These are phyloP conservation scores for Catharus fuscescens DNA, from an alignment of 2,113 vertebrate species.

Conservation along the genomic window DNA sequence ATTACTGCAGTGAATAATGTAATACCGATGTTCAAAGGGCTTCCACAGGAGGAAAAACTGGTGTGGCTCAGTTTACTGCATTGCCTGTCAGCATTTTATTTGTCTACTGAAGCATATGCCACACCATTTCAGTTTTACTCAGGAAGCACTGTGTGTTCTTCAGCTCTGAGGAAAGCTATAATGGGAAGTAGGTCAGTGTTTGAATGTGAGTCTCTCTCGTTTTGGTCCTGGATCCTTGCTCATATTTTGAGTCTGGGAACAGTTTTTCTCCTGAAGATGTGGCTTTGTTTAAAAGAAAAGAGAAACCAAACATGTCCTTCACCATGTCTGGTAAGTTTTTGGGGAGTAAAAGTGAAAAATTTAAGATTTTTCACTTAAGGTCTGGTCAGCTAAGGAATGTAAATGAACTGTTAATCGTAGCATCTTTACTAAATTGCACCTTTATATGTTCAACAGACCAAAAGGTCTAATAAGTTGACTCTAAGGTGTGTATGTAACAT, in stretches of 20 bases:
- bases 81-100: conserved; percentile 48
- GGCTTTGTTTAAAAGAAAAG: conserved; percentile 17
- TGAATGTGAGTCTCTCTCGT: neutral
- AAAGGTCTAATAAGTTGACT: neutral
- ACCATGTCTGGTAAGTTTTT: neutral
- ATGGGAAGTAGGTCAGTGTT: conserved; percentile 56
- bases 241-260: neutral
- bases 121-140: conserved; percentile 25
- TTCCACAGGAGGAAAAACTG: conserved; percentile 36
- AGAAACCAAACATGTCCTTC: neutral
- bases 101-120: conserved; percentile 50
- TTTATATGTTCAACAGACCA: neutral
- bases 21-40: conserved; percentile 2
- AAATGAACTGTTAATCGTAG: neutral
- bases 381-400: neutral
- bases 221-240: conserved; percentile 39
- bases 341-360: neutral
- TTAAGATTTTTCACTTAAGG: neutral
- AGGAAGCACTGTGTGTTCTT: conserved; percentile 24
- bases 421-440: neutral
- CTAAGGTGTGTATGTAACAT: neutral
- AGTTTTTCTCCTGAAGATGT: neutral
- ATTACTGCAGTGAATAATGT: conserved; percentile 34
- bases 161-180: conserved; percentile 32
- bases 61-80: conserved; percentile 21